Base-by-base conservation (phyloP, 2,113 vertebrate genomes). In the Rostratula benghalensis region DNA sequence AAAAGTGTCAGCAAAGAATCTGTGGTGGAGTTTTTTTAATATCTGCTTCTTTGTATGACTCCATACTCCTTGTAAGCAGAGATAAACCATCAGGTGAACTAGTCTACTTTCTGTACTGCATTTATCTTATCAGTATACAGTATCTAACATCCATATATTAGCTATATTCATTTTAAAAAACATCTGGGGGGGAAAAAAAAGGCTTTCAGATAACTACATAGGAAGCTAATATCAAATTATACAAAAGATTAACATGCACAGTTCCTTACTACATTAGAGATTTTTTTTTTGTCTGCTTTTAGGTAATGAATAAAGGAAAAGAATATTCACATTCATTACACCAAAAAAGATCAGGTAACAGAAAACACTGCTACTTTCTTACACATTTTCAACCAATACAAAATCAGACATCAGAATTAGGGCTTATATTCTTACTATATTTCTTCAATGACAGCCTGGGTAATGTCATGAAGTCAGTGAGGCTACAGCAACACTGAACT, bases 151-250 rank as follows among this genome's bases (percentile, higher is more conserved):
- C 56, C 56, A 84, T 94, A 74, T 71, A 80, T 87, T 87, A 87
- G n/a, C 59, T 80, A 50, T 28, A 37, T 39, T 71, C 71, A 53
- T 95, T 89, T 85, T 67, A 94, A 97, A 90, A 93, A 78, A 76
- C 10, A 35, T 90, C 69, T 77, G 35, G 27, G 16, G 59, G 59
- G 16, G 59, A 54, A 51, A 73, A 77, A 77, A 87, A 90, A 91
- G 13, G 74, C 33, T 90, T 94, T 95, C 41, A 80, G 73, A 83
- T 75, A 85, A 94, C 54, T 65, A 87, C 33, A 20, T 8, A 21
- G 25, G 31, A 88, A 90, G 67, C 37, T 18, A 90, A 24, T 39
- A 79, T 8, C 30, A 90, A 86, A 95, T 91, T 51, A 90, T 74
- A 59, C 31, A 89, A 77, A 76, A 61, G 10, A 97, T 87, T 93